Evolutionary conservation across 37 sponge, comb jelly and placozoan species (phyloP).

Genomic region (Trichoplax adhaerens): DNA sequence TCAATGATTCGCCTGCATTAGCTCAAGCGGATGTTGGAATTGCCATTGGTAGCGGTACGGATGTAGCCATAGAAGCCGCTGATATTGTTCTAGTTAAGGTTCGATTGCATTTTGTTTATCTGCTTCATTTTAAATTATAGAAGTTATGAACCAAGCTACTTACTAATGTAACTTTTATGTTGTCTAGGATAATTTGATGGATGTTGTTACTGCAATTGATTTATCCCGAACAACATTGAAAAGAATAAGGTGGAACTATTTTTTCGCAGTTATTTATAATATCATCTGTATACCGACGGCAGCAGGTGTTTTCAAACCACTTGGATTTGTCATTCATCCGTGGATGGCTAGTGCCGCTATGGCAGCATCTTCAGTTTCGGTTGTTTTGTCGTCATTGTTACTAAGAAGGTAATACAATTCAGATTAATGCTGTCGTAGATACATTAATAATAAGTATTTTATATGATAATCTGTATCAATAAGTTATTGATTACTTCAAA

Average conservation of each 20-base stretch:
- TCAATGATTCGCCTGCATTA: slow-evolving; percentile 96
- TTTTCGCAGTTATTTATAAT: slow-evolving; percentile 90
- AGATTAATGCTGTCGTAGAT: no score
- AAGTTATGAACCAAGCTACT: no score
- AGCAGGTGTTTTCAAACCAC: slow-evolving; percentile 27
- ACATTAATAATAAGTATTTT: no score
- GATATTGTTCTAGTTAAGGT: slow-evolving; percentile 93
- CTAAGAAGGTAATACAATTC: slow-evolving; percentile 22
- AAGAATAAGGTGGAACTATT: slow-evolving; percentile 73
- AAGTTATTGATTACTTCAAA: no score
- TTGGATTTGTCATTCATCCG: slow-evolving; percentile 72
- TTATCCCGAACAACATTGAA: slow-evolving; percentile 63
- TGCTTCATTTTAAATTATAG: no score
- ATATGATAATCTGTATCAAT: no score
- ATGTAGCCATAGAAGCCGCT: slow-evolving; percentile 97
- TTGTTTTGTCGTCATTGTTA: slow-evolving; percentile 82
- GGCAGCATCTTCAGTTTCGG: slow-evolving; percentile 88
- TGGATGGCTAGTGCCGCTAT: slow-evolving; percentile 94
- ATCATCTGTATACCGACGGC: slow-evolving; percentile 81
- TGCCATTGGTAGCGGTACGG: slow-evolving; percentile 95
- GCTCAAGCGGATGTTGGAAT: slow-evolving; percentile 98
- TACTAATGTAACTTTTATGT: no score
- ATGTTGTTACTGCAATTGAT: slow-evolving; percentile 86
- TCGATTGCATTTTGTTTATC: background rate
- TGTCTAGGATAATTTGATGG: slow-evolving; percentile 70